These are phyloP conservation scores for Dicentrarchus labrax DNA, from an alignment of 2,113 vertebrate genomes.

Conservation along the genomic window DNA sequence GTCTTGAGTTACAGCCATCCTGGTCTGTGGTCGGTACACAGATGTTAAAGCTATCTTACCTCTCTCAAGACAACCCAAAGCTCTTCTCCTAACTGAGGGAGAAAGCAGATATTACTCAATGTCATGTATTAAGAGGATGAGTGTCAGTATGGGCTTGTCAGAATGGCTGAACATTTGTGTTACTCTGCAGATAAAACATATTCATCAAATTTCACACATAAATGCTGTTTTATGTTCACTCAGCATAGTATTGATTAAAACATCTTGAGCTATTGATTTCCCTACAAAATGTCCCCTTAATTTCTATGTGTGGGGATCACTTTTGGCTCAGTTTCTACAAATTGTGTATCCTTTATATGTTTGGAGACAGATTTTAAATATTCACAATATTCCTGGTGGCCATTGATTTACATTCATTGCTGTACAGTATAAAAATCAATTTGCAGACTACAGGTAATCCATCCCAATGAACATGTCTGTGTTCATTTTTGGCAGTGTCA, in stretches of 20 bases:
- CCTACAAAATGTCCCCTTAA: too few species aligned
- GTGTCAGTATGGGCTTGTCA: conserved; percentile 17
- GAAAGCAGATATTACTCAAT: conserved; percentile 37
- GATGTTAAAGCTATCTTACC: conserved; percentile 66
- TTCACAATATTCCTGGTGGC: too few species aligned
- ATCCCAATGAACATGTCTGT: neutral
- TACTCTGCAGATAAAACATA: neutral
- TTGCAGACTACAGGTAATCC: neutral
- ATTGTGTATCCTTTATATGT: neutral
- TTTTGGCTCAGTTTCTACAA: neutral
- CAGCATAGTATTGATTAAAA: neutral
- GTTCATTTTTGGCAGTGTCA: too few species aligned
- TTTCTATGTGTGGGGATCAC: too few species aligned
- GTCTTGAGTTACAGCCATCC: conserved; percentile 50
- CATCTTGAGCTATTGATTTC: neutral
- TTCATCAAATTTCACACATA: neutral
- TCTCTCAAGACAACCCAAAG: neutral
- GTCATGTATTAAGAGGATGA: conserved; percentile 46
- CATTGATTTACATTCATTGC: neutral
- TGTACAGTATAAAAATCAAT: neutral
- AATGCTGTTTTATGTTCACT: neutral
- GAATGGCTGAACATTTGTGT: neutral
- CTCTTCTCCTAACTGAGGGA: neutral
- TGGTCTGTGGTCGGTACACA: conserved; percentile 53
- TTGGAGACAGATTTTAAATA: too few species aligned